A percentile compares a stretch with the other conserved stretches of the same genome.
Evolutionary conservation across 37 sponge, comb jelly and placozoan genomes (phyloP).

Genomic region (Haliclona indistincta): DNA sequence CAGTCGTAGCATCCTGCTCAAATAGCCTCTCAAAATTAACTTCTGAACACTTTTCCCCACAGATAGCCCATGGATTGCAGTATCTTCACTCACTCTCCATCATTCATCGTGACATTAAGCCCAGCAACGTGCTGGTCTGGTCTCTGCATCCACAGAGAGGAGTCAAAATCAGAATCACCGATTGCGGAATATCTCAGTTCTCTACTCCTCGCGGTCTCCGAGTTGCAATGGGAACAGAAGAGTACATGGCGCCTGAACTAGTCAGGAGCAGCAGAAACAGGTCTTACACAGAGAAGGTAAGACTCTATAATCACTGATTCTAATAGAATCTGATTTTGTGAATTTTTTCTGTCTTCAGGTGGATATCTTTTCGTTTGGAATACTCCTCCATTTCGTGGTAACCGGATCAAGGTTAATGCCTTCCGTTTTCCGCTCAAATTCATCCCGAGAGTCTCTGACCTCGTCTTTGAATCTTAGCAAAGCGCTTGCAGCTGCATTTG

Average conservation of each 20-base stretch:
- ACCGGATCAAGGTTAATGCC: conserved; percentile 27
- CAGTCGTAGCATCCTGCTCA: no score
- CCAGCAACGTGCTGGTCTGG: conserved; percentile 69
- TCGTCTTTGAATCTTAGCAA: background rate
- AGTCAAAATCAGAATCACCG: conserved; percentile 46
- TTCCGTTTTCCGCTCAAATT: conserved; percentile 28
- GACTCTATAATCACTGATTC: background rate
- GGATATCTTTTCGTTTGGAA: conserved; percentile 69
- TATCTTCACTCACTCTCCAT: conserved; percentile 70
- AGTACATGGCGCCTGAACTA: conserved; percentile 79
- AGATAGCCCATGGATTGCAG: conserved; percentile 69
- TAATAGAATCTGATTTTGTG: background rate
- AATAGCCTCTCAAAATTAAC: no score
- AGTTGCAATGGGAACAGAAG: conserved; percentile 57
- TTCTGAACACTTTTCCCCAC: background rate
- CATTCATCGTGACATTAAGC: conserved; percentile 71
- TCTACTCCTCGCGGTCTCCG: conserved; percentile 43
- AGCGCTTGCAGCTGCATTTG: background rate
- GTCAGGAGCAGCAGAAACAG: conserved; percentile 1
- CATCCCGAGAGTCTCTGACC: conserved; percentile 13
- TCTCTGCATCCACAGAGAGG: conserved; percentile 27
- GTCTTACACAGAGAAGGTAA: conserved; percentile 68
- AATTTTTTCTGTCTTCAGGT: conserved; percentile 32
- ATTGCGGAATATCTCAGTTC: conserved; percentile 72
- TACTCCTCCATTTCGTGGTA: conserved; percentile 54